Conservation (phyloP, 2,113 vertebrate genomes). For the Forbesichthys agassizii region DNA sequence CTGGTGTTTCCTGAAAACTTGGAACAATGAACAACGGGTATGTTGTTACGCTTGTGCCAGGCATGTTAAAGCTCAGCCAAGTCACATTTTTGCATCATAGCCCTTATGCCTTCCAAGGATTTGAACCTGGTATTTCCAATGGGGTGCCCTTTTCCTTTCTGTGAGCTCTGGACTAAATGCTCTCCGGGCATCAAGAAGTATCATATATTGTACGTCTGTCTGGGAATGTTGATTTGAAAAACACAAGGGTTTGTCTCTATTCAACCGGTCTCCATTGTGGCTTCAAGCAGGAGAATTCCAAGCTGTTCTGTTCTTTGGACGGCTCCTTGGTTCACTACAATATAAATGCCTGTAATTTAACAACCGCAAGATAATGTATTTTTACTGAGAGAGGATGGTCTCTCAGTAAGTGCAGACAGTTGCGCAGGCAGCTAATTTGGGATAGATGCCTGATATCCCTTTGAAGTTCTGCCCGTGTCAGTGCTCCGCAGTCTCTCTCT, state of each 20-base stretch:
- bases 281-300: constrained; percentile 33
- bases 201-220: constrained; percentile 45
- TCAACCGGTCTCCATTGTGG: constrained; percentile 40
- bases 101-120: constrained; percentile 7
- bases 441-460: constrained; percentile 61
- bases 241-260: constrained; percentile 45
- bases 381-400: constrained; percentile 57
- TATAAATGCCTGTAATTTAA: constrained; percentile 58
- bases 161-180: constrained; percentile 30
- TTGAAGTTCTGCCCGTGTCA: constrained; percentile 60
- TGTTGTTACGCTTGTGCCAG: background rate
- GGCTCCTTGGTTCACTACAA: constrained; percentile 38
- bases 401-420: constrained; percentile 55
- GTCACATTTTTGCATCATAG: constrained; percentile 22
- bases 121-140: constrained; percentile 29
- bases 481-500: constrained; percentile 25
- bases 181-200: constrained; percentile 47
- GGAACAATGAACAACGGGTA: constrained; percentile 6
- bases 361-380: constrained; percentile 63
- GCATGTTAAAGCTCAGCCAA: constrained; percentile 10
- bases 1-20: background rate
- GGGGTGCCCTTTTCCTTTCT: constrained; percentile 40
- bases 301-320: constrained; percentile 39
- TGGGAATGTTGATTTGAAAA: constrained; percentile 68
- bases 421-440: constrained; percentile 63